Percentiles rank a stretch among this genome's conserved stretches.
These are phyloP conservation scores for Drosophila carrolli DNA, from an alignment of 1,140 invertebrate species.

Conservation along the genomic window DNA sequence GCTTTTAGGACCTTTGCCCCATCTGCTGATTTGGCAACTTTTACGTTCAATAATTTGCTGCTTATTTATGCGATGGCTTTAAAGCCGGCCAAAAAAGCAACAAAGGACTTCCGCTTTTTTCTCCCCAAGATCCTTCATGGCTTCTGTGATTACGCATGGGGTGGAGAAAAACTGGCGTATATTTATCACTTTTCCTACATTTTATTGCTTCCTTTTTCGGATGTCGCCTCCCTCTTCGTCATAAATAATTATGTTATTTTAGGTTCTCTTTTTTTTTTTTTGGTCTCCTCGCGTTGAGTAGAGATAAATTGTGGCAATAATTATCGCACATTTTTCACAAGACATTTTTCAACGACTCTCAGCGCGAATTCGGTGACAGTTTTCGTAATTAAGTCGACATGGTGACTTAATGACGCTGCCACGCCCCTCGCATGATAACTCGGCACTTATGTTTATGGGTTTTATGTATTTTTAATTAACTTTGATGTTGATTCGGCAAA, in stretches of 20 bases:
- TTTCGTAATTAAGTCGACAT: constrained; percentile 74
- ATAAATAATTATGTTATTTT: constrained; percentile 82
- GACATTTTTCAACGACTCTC: constrained; percentile 68
- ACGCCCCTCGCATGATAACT: constrained; percentile 25
- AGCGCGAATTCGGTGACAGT: constrained; percentile 56
- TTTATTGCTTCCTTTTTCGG: constrained; percentile 62
- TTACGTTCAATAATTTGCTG: constrained; percentile 74
- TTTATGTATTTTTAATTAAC: constrained; percentile 82
- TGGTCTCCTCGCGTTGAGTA: constrained; percentile 19
- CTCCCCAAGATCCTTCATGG: constrained; percentile 17
- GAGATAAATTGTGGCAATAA: constrained; percentile 75
- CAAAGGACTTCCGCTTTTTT: constrained; percentile 60
- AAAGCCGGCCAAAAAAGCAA: constrained; percentile 39
- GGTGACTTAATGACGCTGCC: constrained; percentile 38
- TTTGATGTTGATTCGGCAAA: constrained; percentile 57
- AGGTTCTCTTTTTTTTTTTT: constrained; percentile 36
- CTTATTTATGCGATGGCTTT: constrained; percentile 68
- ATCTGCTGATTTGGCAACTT: constrained; percentile 68
- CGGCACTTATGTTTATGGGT: constrained; percentile 65
- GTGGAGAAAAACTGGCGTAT: constrained; percentile 23
- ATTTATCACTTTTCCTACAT: constrained; percentile 56
- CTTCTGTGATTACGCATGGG: constrained; percentile 38
- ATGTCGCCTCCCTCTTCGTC: constrained; percentile 44
- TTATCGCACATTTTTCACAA: constrained; percentile 75
- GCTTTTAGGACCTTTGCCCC: constrained; percentile 12